Conservation (phyloP, 2,888 invertebrate species). For the Drosophila engyochracea region DNA sequence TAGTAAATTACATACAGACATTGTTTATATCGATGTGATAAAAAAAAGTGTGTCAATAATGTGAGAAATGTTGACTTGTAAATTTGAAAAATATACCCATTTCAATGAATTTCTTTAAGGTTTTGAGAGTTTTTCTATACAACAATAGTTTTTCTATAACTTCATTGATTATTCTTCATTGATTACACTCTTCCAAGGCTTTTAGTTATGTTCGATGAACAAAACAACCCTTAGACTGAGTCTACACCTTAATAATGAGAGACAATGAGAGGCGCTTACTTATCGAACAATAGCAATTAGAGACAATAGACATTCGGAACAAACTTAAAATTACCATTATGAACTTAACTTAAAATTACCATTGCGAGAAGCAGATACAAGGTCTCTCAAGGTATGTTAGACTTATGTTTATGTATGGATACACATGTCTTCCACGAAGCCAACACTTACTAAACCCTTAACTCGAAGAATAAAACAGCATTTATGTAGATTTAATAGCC, state of each 20-base stretch:
- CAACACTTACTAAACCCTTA: constrained; percentile 1
- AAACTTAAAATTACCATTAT: constrained; percentile 13
- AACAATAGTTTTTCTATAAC: not conserved
- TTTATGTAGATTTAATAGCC: constrained; percentile 57
- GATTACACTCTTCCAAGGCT: not conserved
- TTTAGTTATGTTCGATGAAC: not conserved
- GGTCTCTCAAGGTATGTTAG: not conserved
- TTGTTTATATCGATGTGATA: not conserved
- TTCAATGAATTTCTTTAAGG: not conserved
- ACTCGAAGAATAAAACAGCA: constrained; percentile 20
- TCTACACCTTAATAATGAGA: constrained; percentile 5
- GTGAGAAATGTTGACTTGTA: not conserved
- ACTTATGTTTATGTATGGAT: not conserved
- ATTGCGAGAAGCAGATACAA: constrained; percentile 2
- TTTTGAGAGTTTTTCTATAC: not conserved
- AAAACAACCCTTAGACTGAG: not conserved
- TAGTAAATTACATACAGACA: not conserved
- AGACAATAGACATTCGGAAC: constrained; percentile 30
- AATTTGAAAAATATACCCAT: not conserved
- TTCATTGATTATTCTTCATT: not conserved
- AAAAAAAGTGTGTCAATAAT: not conserved
- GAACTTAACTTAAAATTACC: constrained; percentile 23
- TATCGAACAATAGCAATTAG: constrained; percentile 36
- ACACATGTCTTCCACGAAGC: constrained; percentile 2
- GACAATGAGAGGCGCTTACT: constrained; percentile 10